Evolutionary conservation across 1,140 invertebrate genomes (phyloP), one percentile per base, ranked within the genome.

Genomic region (Delia radicum): DNA sequence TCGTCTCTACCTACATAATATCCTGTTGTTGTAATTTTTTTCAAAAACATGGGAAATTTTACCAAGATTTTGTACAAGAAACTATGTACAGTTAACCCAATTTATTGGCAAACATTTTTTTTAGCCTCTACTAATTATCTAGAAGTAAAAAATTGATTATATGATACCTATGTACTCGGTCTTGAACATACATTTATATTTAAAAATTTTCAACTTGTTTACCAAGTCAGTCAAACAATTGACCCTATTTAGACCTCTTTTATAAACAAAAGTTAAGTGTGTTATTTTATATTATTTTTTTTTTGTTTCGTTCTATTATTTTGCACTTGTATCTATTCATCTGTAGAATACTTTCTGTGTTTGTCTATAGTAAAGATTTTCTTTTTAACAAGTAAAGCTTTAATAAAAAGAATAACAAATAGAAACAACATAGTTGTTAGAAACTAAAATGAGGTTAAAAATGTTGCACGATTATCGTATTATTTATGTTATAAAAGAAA

Each of bases 221-320:
- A 55, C 48, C n/a, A 55, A 55, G 29, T 67, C 62, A 28, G 26
- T 65, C 27, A 67, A 67, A 31, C 63, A 31, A 67, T 67, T 67
- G 63, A 67, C 63, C 63, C 63, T 31, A 67, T 67, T 67, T 31
- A 31, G 63, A 67, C 28, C 63, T 31, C 29, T 31, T 67, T 67
- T 29, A 3, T 67, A 63, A 7, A 29, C 26, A 13, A 1, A 67
- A 31, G 27, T 31, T 18, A 67, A 31, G 27, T 31, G 18, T 67
- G 13, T 10, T 31, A 67, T 31, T 67, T 18, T 67, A 31, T 24
- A 2, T 10, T 31, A 67, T 31, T 67, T 18, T 67, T 67, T 24
- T 7, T 18, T 29, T 18, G 18, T 67, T 67, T 67, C 27, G 13
- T 67, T 33, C 29, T 67, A 67, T 67, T 31, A 67, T 67, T 29